Percentiles rank a stretch among this genome's conserved stretches.
Conservation (phyloP, 2,888 invertebrate genomes). For the Cacoxenus indagator region DNA sequence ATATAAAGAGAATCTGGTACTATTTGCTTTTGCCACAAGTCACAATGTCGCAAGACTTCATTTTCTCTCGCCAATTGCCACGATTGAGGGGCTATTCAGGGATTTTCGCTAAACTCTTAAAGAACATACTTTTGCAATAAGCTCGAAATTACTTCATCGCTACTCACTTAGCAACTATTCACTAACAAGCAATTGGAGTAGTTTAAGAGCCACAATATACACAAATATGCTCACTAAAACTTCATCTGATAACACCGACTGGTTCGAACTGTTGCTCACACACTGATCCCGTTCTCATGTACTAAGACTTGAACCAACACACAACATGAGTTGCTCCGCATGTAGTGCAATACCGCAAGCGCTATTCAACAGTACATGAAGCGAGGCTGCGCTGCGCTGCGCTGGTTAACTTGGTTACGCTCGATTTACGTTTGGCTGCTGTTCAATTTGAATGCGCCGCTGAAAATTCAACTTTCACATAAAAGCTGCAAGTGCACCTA, state of each 20-base stretch:
- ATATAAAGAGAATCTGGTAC: too few relatives aligned
- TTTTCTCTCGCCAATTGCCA: too few relatives aligned
- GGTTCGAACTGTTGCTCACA: conserved; percentile 34
- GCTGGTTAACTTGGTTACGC: not conserved
- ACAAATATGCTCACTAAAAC: too few relatives aligned
- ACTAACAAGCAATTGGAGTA: too few relatives aligned
- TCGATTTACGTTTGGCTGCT: not conserved
- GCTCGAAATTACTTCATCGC: too few relatives aligned
- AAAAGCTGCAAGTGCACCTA: conserved; percentile 45
- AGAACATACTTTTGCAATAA: too few relatives aligned
- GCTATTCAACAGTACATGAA: not conserved
- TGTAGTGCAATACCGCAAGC: conserved; percentile 36
- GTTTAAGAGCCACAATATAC: too few relatives aligned
- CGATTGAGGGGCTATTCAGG: too few relatives aligned
- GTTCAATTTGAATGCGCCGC: conserved; percentile 38
- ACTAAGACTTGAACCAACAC: not conserved
- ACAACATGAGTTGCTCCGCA: conserved; percentile 28
- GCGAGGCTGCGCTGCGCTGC: not conserved
- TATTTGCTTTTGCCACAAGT: too few relatives aligned
- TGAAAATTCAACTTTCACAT: conserved; percentile 55
- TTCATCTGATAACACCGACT: not conserved
- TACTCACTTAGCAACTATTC: too few relatives aligned
- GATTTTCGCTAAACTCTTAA: too few relatives aligned
- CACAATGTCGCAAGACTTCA: too few relatives aligned
- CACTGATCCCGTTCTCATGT: conserved; percentile 52